A percentile compares a stretch with the other conserved stretches of the same genome.
Conservation (phyloP, 2,888 invertebrate genomes). For the Capitulum mitella region DNA sequence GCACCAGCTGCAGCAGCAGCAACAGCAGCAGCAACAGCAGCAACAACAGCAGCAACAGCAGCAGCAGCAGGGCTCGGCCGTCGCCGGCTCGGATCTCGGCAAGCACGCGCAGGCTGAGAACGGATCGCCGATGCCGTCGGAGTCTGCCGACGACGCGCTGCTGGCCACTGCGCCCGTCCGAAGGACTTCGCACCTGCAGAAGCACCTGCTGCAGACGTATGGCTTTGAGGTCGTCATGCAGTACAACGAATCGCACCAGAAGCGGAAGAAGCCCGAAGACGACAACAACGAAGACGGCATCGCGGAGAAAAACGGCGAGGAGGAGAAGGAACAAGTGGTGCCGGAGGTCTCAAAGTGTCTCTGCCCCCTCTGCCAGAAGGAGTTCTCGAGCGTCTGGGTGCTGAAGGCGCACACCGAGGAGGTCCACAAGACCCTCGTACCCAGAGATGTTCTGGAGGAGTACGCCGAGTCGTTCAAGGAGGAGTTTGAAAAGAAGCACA, state of each 20-base stretch:
- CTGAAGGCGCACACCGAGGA: slow-evolving; percentile 93
- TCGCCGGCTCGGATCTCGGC: slow-evolving; percentile 75
- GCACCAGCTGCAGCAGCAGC: neutral
- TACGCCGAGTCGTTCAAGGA: slow-evolving; percentile 61
- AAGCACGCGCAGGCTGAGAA: neutral
- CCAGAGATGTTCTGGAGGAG: slow-evolving; percentile 79
- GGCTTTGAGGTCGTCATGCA: slow-evolving; percentile 95
- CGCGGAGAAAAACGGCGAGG: neutral
- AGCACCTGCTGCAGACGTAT: slow-evolving; percentile 83
- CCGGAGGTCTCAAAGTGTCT: no score
- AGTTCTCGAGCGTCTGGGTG: slow-evolving; percentile 91
- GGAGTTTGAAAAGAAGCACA: slow-evolving; percentile 26
- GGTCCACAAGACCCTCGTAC: slow-evolving; percentile 84
- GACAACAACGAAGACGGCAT: neutral
- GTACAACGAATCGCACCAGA: slow-evolving; percentile 76
- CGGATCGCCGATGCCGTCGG: neutral
- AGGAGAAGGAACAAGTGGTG: neutral
- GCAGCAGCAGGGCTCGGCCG: neutral
- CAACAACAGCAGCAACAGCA: neutral
- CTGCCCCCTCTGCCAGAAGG: slow-evolving; percentile 84
- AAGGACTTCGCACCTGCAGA: slow-evolving; percentile 78
- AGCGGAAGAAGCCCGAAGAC: slow-evolving; percentile 29
- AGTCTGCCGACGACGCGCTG: neutral
- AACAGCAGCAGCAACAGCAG: neutral
- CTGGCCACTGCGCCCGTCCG: slow-evolving; percentile 39